phyloP scores from a whole-genome alignment of 2,888 invertebrate species.

The Thera britannica region DNA sequence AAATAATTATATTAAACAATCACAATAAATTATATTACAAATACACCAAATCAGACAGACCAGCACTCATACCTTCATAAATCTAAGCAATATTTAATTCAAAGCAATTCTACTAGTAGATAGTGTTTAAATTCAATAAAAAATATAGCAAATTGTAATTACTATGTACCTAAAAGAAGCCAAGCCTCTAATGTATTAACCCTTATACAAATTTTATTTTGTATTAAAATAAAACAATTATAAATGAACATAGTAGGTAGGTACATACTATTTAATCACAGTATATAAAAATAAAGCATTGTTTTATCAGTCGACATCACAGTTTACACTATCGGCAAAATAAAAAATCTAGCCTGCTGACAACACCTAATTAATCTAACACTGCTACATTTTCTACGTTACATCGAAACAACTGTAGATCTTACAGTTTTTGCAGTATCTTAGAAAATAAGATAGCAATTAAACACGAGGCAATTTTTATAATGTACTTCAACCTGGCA shows the following conservation, averaged over 20 bases:
- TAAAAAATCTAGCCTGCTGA: conserved; percentile 60
- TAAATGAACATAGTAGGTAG: conserved; percentile 64
- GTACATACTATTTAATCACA: conserved; percentile 76
- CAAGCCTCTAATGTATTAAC: conserved; percentile 55
- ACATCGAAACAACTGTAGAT: conserved; percentile 46
- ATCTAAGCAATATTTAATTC: conserved; percentile 55
- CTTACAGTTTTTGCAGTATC: conserved; percentile 48
- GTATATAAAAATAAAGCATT: conserved; percentile 82
- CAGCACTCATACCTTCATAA: conserved; percentile 50
- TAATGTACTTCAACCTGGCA: not conserved
- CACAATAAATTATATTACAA: conserved; percentile 75
- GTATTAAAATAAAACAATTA: conserved; percentile 61
- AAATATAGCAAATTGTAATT: conserved; percentile 59
- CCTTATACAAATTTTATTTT: conserved; percentile 21
- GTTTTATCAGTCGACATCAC: conserved; percentile 81
- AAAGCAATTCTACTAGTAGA: conserved; percentile 52
- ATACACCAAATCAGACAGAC: conserved; percentile 65
- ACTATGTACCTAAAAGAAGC: conserved; percentile 62
- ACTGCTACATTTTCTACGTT: conserved; percentile 29
- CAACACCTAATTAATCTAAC: conserved; percentile 45
- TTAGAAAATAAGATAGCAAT: conserved; percentile 20
- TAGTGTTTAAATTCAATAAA: conserved; percentile 44
- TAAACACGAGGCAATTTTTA: not conserved
- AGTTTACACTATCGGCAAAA: conserved; percentile 75
- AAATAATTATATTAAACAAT: conserved; percentile 70